Evolutionary conservation across 2,888 invertebrate genomes (phyloP).

Genomic region (Nephrotoma appendiculata): DNA sequence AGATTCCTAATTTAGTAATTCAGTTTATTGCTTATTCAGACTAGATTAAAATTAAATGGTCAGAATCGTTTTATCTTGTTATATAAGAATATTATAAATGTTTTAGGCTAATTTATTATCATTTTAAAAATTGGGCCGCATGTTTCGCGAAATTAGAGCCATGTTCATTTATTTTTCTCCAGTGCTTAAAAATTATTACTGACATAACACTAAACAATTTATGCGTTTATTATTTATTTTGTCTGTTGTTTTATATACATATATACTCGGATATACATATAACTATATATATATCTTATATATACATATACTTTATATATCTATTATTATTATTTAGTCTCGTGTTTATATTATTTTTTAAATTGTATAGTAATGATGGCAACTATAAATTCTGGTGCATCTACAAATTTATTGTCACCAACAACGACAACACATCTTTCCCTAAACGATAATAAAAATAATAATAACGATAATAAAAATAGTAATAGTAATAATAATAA

Average conservation of each 20-base stretch:
- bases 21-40: too few species aligned
- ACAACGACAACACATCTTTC: background rate
- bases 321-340: background rate
- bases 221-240: background rate
- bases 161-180: background rate
- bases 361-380: constrained; percentile 8
- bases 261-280: too few species aligned
- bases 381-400: constrained; percentile 7
- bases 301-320: background rate
- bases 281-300: background rate
- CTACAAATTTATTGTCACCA: background rate
- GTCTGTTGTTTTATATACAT: background rate
- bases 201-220: background rate
- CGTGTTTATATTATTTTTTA: constrained; percentile 2
- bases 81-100: too few species aligned
- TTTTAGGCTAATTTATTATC: background rate
- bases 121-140: background rate
- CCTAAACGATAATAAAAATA: background rate
- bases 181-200: background rate
- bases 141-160: background rate
- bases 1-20: too few species aligned
- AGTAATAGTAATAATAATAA: background rate
- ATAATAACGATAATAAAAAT: background rate
- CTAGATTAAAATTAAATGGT: too few species aligned
- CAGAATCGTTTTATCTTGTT: too few species aligned